Evolutionary conservation across 2,888 invertebrate genomes (phyloP).

Genomic region (Acrobasis repandana): DNA sequence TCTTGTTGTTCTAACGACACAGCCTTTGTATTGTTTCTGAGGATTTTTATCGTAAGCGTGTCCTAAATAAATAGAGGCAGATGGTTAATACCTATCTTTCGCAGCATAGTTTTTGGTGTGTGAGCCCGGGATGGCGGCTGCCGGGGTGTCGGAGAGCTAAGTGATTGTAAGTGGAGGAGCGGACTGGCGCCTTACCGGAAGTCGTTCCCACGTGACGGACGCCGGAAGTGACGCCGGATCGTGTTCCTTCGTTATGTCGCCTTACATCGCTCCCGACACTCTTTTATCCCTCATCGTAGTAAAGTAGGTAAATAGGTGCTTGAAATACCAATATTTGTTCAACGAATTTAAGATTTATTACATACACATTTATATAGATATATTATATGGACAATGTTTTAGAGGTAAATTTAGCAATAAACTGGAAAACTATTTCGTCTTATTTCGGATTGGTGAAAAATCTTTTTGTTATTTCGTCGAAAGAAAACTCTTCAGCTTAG

Average conservation of each 20-base stretch:
- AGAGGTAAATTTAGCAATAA: no score
- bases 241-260: constrained; percentile 73
- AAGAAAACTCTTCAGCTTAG: constrained; percentile 8
- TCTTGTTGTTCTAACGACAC: background rate
- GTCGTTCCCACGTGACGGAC: constrained; percentile 79
- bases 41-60: background rate
- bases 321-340: constrained; percentile 8
- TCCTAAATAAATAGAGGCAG: background rate
- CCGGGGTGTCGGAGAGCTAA: constrained; percentile 64
- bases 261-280: constrained; percentile 50
- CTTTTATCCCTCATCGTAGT: constrained; percentile 48
- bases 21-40: background rate
- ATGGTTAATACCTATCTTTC: constrained; percentile 23
- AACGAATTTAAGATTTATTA: background rate
- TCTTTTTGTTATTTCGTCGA: background rate
- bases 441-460: background rate
- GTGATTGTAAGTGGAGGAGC: constrained; percentile 78
- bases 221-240: constrained; percentile 78
- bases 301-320: background rate
- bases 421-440: background rate
- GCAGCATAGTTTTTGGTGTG: constrained; percentile 40
- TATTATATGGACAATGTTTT: no score
- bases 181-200: constrained; percentile 77
- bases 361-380: no score
- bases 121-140: constrained; percentile 47